These are phyloP conservation scores for Danaus plexippus DNA, from an alignment of 1,140 invertebrate species.

Conservation along the genomic window DNA sequence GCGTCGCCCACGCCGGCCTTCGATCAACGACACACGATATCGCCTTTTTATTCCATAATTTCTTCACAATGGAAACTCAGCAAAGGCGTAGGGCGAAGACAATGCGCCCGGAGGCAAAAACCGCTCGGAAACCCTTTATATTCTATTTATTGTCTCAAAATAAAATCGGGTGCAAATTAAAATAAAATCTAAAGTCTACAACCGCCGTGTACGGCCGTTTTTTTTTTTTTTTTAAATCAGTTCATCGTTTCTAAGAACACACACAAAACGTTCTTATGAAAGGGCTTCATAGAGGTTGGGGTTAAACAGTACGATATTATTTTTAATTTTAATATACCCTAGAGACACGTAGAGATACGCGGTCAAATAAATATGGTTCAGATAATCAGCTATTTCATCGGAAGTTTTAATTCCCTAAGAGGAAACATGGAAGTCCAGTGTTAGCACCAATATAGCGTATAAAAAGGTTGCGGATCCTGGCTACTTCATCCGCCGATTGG, in stretches of 20 bases:
- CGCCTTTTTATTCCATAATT: slow-evolving; percentile 69
- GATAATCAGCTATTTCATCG: slow-evolving; percentile 55
- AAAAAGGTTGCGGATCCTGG: slow-evolving; percentile 70
- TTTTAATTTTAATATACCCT: no score
- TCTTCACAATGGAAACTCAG: slow-evolving; percentile 57
- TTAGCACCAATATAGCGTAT: slow-evolving; percentile 59
- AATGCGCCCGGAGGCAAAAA: slow-evolving; percentile 68
- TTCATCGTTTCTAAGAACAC: slow-evolving; percentile 9
- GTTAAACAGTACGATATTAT: no score
- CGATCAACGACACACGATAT: slow-evolving; percentile 61
- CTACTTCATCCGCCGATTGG: slow-evolving; percentile 68
- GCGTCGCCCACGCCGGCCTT: slow-evolving; percentile 48
- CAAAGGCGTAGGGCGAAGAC: slow-evolving; percentile 67
- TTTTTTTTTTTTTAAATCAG: slow-evolving; percentile 15
- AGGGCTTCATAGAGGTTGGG: no score
- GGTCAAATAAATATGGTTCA: slow-evolving; percentile 28
- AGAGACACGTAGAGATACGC: no score
- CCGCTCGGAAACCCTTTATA: slow-evolving; percentile 66
- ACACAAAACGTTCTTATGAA: slow-evolving; percentile 20
- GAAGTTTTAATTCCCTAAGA: slow-evolving; percentile 54
- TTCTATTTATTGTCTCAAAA: slow-evolving; percentile 66
- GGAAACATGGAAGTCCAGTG: slow-evolving; percentile 42
- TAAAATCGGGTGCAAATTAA: slow-evolving; percentile 71
- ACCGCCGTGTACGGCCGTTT: slow-evolving; percentile 29
- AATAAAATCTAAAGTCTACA: slow-evolving; percentile 51